Base-by-base conservation (phyloP, 1,140 invertebrate genomes). In the Lutraria rhynchaena region DNA sequence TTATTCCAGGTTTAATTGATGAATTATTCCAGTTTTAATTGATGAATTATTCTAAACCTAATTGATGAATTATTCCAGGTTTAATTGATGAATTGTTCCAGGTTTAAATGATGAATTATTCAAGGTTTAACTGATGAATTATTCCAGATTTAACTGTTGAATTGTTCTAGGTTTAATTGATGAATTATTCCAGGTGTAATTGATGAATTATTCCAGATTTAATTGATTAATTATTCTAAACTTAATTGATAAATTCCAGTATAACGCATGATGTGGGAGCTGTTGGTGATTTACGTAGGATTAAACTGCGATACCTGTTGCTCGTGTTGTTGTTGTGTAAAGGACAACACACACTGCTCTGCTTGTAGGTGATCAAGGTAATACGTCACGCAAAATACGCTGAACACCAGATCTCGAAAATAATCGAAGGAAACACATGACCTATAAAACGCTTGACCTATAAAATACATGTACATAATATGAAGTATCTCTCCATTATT, bases 291-390 rank as follows among this genome's bases (percentile, higher is more conserved):
- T 89, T 99, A 24, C 94, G 96, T 41, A 92, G 95, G 82, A 93
- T 99, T 0, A 99, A 94, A 94, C 95, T 91, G 99, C 96, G 0
- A 96, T 98, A 81, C 95, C 95, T 41, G 98, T 99, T 4, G 98
- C 99, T 1, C 93, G 96, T 83, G 94, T 95, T 89, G 97, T 95
- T 89, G 97, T 99, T 0, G 92, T 99, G 89, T 95, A 99, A 82
- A 94, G 98, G 86, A 99, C 98, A 0, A 93, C 95, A 75, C 98
- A 99, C 92, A 96, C 98, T n/a, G n/a, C n/a, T 0, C 90, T 99
- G 37, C 92, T 99, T 0, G 97, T 96, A 49, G 99, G 98, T 9
- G 95, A 96, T 78, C 92, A 95, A 77, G 93, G 93, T 67, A 46
- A 9, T 27, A 37, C 2, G 3, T 37, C 9, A 11, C 11, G 44